Evolutionary conservation across 2,113 vertebrate species (phyloP), one percentile per base, ranked within the genome.

Genomic region (Struthio camelus): DNA sequence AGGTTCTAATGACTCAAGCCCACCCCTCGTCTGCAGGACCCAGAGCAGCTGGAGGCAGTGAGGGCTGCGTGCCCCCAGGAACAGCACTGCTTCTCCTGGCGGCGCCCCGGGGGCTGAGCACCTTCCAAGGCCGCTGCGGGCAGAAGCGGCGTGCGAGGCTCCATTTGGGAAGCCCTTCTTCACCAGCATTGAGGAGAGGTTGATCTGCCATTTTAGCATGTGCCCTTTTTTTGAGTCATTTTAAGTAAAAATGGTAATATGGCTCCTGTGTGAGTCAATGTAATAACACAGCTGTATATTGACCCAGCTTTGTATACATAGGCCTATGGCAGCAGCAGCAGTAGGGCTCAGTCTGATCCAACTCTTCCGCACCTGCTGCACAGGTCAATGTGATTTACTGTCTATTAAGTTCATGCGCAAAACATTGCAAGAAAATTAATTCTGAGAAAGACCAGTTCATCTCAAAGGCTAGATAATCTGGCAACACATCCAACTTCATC

Each of bases 401-500:
- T 36, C 66, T 90, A 42, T 40, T 86, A 72, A 0, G 8, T 71
- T 72, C 46, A 72, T 48, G 67, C 71, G 75, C 61, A 89, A 84
- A 85, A 66, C 64, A 76, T 32, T 3, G 4, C 50, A 95, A 71
- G 59, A 86, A 96, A 94, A 96, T 79, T 36, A 84, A 85, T 86
- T 87, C 77, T 38, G 73, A 96, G 83, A 51, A 92, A 94, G 76
- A 80, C 54, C 15, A 77, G 61, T 90, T 95, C 80, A 92, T 90
- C 50, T 89, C 79, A 80, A 79, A 96, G 62, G 79, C 76, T 64
- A 87, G 82, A 79, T 86, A 88, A 90, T 66, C 92, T 79, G 89
- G 94, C 92, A 96, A 90, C 85, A 86, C 72, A 80, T 96, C 89
- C 95, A 94, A 94, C 84, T 84, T 94, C 87, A 96, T 96, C 90